A percentile compares a stretch with the other conserved stretches of the same genome.
These are phyloP conservation scores for Philereme transversata DNA, from an alignment of 2,888 invertebrate genomes.

Conservation along the genomic window DNA sequence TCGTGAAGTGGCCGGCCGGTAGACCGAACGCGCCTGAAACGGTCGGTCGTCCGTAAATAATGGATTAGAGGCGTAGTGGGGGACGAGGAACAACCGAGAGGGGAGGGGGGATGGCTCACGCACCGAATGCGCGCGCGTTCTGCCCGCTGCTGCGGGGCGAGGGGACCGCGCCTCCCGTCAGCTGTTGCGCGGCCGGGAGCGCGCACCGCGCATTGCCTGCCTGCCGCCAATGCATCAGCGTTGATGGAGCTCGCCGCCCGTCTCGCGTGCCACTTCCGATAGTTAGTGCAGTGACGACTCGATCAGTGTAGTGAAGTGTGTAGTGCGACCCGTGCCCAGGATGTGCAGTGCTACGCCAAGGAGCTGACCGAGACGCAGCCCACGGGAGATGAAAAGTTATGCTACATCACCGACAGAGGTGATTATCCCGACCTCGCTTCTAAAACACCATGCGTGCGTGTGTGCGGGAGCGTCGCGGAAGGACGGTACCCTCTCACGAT, in stretches of 20 bases:
- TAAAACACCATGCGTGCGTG: constrained; percentile 66
- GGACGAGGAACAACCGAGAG: constrained; percentile 65
- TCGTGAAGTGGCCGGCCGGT: constrained; percentile 70
- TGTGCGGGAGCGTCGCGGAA: constrained; percentile 62
- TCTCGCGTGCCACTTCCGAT: constrained; percentile 48
- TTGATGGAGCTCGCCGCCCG: constrained; percentile 72
- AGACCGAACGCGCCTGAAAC: constrained; percentile 80
- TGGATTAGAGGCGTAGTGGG: constrained; percentile 80
- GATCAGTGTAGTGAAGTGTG: constrained; percentile 59
- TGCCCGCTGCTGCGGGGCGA: constrained; percentile 49
- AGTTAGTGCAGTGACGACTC: constrained; percentile 46
- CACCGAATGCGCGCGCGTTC: constrained; percentile 75
- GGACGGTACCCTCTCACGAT: constrained; percentile 20
- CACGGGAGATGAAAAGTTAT: constrained; percentile 77
- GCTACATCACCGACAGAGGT: constrained; percentile 82
- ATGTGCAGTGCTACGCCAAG: constrained; percentile 66
- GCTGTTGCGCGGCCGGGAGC: constrained; percentile 82
- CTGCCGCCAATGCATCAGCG: constrained; percentile 80
- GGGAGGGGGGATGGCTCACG: constrained; percentile 68
- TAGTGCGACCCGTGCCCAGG: constrained; percentile 66
- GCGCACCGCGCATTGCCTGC: constrained; percentile 60
- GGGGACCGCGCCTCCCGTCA: constrained; percentile 80
- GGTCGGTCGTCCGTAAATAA: constrained; percentile 83
- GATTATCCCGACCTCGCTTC: constrained; percentile 77
- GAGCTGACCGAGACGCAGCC: constrained; percentile 73